Evolutionary conservation across 2,113 vertebrate genomes (phyloP).

Genomic region (Pomatorhinus ruficollis): DNA sequence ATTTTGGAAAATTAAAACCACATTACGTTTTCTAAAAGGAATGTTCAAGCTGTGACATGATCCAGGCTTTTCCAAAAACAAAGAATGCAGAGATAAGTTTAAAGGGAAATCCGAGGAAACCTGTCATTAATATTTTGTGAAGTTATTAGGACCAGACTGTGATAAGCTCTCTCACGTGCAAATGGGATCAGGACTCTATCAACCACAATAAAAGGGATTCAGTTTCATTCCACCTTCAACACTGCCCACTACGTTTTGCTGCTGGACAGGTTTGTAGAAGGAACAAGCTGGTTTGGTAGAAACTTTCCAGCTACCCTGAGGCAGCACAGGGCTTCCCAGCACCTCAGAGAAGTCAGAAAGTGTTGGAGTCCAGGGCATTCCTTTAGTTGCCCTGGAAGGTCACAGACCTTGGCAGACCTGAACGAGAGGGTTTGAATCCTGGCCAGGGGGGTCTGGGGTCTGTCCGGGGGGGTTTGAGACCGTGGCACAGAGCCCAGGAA

Average conservation of each 20-base stretch:
- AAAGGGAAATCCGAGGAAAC: background rate
- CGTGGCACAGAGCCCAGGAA: no score
- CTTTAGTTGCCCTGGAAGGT: no score
- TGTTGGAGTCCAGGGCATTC: no score
- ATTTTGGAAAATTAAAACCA: slow-evolving; percentile 20
- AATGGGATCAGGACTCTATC: background rate
- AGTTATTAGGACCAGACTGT: background rate
- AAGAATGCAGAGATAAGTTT: slow-evolving; percentile 12
- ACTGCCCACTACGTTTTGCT: background rate
- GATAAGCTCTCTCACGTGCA: background rate
- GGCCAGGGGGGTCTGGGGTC: no score
- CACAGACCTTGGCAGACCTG: no score
- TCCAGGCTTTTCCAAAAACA: slow-evolving; percentile 32
- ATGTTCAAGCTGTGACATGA: background rate
- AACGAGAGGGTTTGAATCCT: no score
- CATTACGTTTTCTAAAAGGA: background rate
- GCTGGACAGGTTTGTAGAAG: background rate
- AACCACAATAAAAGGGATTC: background rate
- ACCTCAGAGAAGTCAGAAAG: background rate
- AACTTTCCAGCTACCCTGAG: background rate
- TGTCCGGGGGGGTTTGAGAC: no score
- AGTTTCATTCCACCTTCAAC: background rate
- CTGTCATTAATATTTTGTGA: background rate
- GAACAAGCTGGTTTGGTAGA: background rate
- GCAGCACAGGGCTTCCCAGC: background rate